phyloP scores from a whole-genome alignment of 2,888 invertebrate genomes.

The Mylabris sibirica region DNA sequence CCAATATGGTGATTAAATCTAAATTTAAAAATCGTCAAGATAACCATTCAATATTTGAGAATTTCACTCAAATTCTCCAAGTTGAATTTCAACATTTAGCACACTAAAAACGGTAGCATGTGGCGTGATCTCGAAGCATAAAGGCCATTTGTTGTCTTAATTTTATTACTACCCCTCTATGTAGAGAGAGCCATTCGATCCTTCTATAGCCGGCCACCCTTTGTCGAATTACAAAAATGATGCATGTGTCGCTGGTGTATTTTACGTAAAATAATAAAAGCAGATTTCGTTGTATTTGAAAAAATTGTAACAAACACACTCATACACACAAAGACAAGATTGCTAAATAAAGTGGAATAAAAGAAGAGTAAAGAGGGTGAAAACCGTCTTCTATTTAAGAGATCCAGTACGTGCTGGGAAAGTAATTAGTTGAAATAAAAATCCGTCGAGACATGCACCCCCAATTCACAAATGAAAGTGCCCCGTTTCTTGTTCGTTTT shows the following conservation, averaged over 20 bases:
- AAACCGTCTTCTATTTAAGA: slow-evolving; percentile 40
- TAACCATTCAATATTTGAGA: background rate
- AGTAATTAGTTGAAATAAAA: slow-evolving; percentile 63
- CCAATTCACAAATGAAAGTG: slow-evolving; percentile 57
- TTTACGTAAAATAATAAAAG: background rate
- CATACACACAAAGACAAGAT: slow-evolving; percentile 3
- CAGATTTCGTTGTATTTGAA: background rate
- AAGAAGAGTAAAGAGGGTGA: slow-evolving; percentile 11
- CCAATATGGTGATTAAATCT: background rate
- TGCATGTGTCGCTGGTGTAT: slow-evolving; percentile 25
- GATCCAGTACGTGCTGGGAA: slow-evolving; percentile 57
- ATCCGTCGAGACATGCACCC: slow-evolving; percentile 57
- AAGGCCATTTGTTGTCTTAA: slow-evolving; percentile 60
- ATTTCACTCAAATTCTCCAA: background rate
- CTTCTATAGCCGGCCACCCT: slow-evolving; percentile 20
- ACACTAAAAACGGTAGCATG: slow-evolving; percentile 46
- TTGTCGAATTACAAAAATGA: slow-evolving; percentile 36
- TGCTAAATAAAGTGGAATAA: slow-evolving; percentile 8
- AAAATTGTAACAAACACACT: background rate
- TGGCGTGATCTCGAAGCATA: slow-evolving; percentile 57
- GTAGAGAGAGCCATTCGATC: slow-evolving; percentile 34
- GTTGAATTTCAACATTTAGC: background rate
- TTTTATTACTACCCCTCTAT: slow-evolving; percentile 59
- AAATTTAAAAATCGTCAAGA: background rate
- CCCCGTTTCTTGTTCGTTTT: slow-evolving; percentile 30